Percentiles rank a stretch among this genome's conserved stretches.
Evolutionary conservation across 2,888 invertebrate species (phyloP).

Genomic region (Biston betularia): DNA sequence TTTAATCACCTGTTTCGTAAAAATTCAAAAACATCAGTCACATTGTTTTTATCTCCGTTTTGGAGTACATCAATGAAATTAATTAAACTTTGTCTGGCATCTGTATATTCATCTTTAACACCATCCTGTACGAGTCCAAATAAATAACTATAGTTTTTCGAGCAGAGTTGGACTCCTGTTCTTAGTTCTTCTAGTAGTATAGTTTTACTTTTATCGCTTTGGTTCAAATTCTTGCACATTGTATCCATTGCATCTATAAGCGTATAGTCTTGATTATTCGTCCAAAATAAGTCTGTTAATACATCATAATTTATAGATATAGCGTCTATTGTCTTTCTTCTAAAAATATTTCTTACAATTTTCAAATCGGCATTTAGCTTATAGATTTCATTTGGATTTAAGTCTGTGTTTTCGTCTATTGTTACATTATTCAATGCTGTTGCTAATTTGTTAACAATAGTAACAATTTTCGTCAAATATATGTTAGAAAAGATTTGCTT

Average conservation of each 20-base stretch:
- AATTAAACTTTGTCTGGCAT: slow-evolving; percentile 58
- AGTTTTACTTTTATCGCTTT: slow-evolving; percentile 56
- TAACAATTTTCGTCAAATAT: slow-evolving; percentile 70
- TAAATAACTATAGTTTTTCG: slow-evolving; percentile 64
- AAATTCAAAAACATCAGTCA: slow-evolving; percentile 60
- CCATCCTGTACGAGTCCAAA: slow-evolving; percentile 56
- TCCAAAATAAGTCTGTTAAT: slow-evolving; percentile 67
- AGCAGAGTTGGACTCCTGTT: slow-evolving; percentile 66
- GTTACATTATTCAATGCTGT: slow-evolving; percentile 55
- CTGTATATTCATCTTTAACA: slow-evolving; percentile 56
- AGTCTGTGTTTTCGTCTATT: slow-evolving; percentile 43
- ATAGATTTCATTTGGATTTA: slow-evolving; percentile 54
- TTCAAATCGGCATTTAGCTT: slow-evolving; percentile 57
- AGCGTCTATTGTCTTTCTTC: slow-evolving; percentile 66
- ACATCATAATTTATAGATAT: slow-evolving; percentile 72
- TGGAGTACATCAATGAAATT: slow-evolving; percentile 58
- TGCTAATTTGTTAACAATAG: slow-evolving; percentile 66
- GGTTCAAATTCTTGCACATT: slow-evolving; percentile 62
- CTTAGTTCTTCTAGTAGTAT: slow-evolving; percentile 65
- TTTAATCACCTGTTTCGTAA: slow-evolving; percentile 62
- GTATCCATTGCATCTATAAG: slow-evolving; percentile 59
- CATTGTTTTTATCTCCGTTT: slow-evolving; percentile 43
- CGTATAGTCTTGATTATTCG: slow-evolving; percentile 56
- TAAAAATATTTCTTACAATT: slow-evolving; percentile 64
- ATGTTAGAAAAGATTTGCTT: slow-evolving; percentile 64